Percentiles rank a stretch among this genome's conserved stretches.
These are phyloP conservation scores for Emydura subglobosa DNA, from an alignment of 2,113 vertebrate genomes.

Conservation along the genomic window DNA sequence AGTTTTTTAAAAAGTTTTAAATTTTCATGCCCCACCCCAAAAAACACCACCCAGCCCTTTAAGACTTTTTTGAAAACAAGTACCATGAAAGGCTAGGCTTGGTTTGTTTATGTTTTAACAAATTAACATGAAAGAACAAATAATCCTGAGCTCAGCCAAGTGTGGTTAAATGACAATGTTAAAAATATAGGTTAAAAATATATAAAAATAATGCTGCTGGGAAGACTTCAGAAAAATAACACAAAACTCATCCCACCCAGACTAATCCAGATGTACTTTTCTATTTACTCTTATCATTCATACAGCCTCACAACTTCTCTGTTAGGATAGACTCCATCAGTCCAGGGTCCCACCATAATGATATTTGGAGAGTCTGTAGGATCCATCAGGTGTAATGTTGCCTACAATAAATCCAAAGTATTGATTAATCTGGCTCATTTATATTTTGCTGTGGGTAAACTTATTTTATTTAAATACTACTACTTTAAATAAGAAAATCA, in stretches of 20 bases:
- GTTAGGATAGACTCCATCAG: not conserved
- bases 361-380: accelerated
- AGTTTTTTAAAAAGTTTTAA: too few relatives aligned
- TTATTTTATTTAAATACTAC: not conserved
- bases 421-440: not conserved
- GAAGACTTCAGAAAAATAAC: not conserved
- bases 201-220: not conserved
- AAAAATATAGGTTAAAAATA: not conserved
- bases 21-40: not conserved
- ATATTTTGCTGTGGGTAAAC: not conserved
- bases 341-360: not conserved
- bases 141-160: not conserved
- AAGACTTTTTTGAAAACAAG: not conserved
- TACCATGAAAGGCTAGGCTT: not conserved
- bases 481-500: not conserved
- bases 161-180: not conserved
- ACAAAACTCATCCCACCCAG: not conserved
- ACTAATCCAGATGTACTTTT: not conserved
- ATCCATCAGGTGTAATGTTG: not conserved
- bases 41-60: not conserved
- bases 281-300: not conserved
- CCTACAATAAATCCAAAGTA: not conserved
- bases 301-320: not conserved
- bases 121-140: not conserved
- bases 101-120: not conserved